phyloP scores from a whole-genome alignment of 2,797 vertebrate genomes.

The Liasis olivaceus region DNA sequence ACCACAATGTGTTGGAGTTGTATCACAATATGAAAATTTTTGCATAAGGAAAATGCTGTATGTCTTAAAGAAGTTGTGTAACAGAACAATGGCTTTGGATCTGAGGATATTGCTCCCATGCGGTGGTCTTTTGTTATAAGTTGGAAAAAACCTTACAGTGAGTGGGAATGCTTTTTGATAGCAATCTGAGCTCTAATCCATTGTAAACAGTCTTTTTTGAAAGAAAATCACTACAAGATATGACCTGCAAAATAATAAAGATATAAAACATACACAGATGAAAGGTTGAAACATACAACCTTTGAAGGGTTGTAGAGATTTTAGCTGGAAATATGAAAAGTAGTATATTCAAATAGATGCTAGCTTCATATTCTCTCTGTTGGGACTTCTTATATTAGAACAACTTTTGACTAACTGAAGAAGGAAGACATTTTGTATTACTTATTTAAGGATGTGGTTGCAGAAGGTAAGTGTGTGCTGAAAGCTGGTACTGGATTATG shows the following conservation, averaged over 20 bases:
- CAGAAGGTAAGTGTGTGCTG: neutral
- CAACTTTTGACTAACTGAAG: neutral
- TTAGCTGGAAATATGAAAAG: neutral
- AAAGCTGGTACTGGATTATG: neutral
- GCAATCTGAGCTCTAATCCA: neutral
- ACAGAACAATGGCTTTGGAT: neutral
- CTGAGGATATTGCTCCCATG: neutral
- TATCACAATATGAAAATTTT: neutral
- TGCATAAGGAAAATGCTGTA: neutral
- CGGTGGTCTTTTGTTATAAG: neutral
- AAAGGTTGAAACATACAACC: neutral
- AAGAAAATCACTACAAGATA: neutral
- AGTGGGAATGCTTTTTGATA: neutral
- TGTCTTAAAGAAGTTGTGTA: neutral
- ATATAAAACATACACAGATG: neutral
- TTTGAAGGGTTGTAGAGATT: neutral
- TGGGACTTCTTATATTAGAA: neutral
- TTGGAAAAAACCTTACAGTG: neutral
- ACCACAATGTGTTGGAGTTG: neutral
- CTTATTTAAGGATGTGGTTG: neutral
- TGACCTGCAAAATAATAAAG: constrained; percentile 27
- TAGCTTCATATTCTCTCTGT: neutral
- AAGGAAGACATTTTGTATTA: neutral
- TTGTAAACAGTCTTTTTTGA: constrained; percentile 32
- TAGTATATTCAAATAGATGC: neutral